phyloP scores from a whole-genome alignment of 2,888 invertebrate species.

The Caenorhabditis drosophilae region DNA sequence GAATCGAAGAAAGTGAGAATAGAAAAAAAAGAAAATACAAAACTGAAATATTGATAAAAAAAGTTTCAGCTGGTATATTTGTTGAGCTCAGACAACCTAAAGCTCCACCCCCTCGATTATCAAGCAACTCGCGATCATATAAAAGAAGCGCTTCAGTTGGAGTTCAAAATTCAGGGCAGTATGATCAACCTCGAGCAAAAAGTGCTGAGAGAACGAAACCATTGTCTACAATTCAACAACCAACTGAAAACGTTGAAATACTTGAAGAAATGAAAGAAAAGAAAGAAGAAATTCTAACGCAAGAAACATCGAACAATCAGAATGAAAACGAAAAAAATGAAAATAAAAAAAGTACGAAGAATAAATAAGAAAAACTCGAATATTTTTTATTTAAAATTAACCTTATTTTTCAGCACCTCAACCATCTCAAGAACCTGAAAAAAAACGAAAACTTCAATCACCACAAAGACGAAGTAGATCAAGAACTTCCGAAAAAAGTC shows the following conservation, averaged over 20 bases:
- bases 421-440: background rate
- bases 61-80: constrained; percentile 69
- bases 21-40: constrained; percentile 7
- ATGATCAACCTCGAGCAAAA: constrained; percentile 35
- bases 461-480: constrained; percentile 1
- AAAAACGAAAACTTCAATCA: constrained; percentile 9
- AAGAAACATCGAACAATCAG: constrained; percentile 4
- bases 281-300: background rate
- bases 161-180: constrained; percentile 32
- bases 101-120: constrained; percentile 69
- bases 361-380: too few species aligned
- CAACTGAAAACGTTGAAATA: constrained; percentile 1
- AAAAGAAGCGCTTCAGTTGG: constrained; percentile 63
- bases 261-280: constrained; percentile 4
- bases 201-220: constrained; percentile 42
- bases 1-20: constrained; percentile 68
- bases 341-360: background rate
- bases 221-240: background rate
- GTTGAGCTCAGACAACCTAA: constrained; percentile 70
- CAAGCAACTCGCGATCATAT: constrained; percentile 67
- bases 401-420: background rate
- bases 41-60: too few species aligned
- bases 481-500: constrained; percentile 4
- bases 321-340: background rate
- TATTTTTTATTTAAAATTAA: background rate